Base-by-base conservation (phyloP, 2,113 vertebrate genomes). In the Sylvietta virens region DNA sequence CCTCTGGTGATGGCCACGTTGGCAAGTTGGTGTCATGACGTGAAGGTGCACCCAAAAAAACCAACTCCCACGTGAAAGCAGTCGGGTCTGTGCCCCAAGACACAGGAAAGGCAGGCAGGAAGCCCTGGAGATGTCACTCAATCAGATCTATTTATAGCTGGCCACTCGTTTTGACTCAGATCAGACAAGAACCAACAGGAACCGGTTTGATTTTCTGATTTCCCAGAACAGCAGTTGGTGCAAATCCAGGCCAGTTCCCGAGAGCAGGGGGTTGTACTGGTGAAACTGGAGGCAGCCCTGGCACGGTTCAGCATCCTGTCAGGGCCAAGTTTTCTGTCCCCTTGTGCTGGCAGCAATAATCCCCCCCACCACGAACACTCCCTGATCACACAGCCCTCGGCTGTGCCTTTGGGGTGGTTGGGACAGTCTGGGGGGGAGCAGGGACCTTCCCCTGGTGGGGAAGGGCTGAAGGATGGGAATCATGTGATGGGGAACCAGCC, bases 51-150 rank as follows among this genome's bases (percentile, higher is more conserved):
- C 61, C 16, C 21, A 21, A 27, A 60, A 27, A 60, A 70, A 8
- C 10, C 47, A 65, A 35, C 66, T 10, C 65, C 54, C 50, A 56
- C 8, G 0, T 20, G 50, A 78, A 81, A 64, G 23, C 5, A n/a
- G n/a, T 8, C 0, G 0, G 62, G 23, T 56, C 33, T 61, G 60
- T 8, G 37, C 45, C 71, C 26, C 40, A 2, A 5, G 30, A 60
- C 57, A 39, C 77, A 92, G 86, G 67, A 94, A 80, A 83, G 91
- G 44, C 89, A 45, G 50, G 64, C 94, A 94, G 95, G 92, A 90
- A 95, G 81, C 79, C 56, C 54, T 66, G 22, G 61, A 95, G 84
- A 56, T 91, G 78, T 64, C 83, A 84, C 30, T 91, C 81, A 31
- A 50, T 72, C 79, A 64, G 6, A 19, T 87, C 95, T 91, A 82